phyloP scores from a whole-genome alignment of 2,888 invertebrate species.

The Lumbricus terrestris region DNA sequence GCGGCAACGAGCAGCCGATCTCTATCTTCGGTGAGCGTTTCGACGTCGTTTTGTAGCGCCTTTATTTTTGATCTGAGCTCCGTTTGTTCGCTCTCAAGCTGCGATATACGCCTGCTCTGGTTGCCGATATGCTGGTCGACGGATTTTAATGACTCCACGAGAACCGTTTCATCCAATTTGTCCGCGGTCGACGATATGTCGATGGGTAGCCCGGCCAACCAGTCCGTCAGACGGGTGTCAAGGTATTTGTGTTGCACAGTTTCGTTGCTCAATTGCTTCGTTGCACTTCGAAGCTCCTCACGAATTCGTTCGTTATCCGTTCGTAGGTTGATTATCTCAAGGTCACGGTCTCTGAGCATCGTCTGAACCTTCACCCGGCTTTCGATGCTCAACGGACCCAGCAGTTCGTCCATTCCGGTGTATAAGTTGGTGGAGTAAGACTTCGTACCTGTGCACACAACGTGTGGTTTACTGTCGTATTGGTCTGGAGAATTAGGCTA shows the following conservation, averaged over 20 bases:
- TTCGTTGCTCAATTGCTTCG: neutral
- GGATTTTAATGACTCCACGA: neutral
- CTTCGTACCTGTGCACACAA: neutral
- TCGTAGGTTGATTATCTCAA: neutral
- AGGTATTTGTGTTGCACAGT: neutral
- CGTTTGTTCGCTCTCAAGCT: neutral
- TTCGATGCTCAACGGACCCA: neutral
- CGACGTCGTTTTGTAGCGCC: neutral
- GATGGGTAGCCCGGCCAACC: neutral
- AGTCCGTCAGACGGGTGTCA: neutral
- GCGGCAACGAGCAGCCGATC: neutral
- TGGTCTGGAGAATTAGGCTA: too few relatives aligned
- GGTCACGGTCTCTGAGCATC: neutral
- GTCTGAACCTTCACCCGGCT: neutral
- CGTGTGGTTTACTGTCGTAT: neutral
- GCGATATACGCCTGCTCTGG: neutral
- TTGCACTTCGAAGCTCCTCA: neutral
- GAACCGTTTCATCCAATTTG: neutral
- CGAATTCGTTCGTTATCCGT: neutral
- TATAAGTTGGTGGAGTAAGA: neutral
- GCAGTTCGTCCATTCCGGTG: slow-evolving; percentile 8
- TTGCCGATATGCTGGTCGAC: neutral
- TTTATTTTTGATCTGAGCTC: neutral
- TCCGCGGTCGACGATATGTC: neutral
- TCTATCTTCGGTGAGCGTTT: neutral